Evolutionary conservation across 2,888 invertebrate genomes (phyloP).

Genomic region (Rotaria sp.): DNA sequence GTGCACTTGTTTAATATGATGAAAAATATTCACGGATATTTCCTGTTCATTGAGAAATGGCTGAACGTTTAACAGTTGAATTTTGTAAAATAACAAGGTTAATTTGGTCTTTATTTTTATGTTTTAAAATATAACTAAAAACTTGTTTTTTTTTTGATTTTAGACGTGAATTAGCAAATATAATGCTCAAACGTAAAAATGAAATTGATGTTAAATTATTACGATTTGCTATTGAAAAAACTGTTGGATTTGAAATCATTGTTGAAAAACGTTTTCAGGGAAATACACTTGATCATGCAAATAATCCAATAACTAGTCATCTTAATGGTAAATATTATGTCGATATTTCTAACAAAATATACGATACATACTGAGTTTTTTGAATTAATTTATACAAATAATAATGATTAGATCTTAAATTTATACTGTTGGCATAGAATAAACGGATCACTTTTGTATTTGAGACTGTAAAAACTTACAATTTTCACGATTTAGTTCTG

Average conservation of each 20-base stretch:
- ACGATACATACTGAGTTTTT: too few relatives aligned
- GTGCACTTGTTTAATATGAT: conserved; percentile 85
- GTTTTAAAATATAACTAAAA: background rate
- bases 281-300: conserved; percentile 51
- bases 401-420: too few relatives aligned
- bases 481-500: too few relatives aligned
- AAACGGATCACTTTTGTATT: too few relatives aligned
- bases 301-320: conserved; percentile 44
- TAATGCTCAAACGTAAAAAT: conserved; percentile 67
- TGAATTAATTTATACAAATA: too few relatives aligned
- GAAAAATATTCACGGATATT: conserved; percentile 77
- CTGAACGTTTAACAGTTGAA: conserved; percentile 79
- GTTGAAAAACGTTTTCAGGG: conserved; percentile 81
- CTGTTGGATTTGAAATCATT: conserved; percentile 79
- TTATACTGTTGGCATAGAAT: too few relatives aligned
- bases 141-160: conserved; percentile 33
- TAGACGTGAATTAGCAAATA: conserved; percentile 67
- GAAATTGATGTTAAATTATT: conserved; percentile 86
- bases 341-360: too few relatives aligned
- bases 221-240: conserved; percentile 86
- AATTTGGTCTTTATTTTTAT: background rate
- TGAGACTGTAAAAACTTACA: too few relatives aligned
- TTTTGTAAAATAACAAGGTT: conserved; percentile 68
- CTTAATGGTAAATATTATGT: conserved; percentile 39
- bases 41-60: conserved; percentile 85